Base-by-base conservation (phyloP, 2,888 invertebrate genomes). In the Agrotis clavis region DNA sequence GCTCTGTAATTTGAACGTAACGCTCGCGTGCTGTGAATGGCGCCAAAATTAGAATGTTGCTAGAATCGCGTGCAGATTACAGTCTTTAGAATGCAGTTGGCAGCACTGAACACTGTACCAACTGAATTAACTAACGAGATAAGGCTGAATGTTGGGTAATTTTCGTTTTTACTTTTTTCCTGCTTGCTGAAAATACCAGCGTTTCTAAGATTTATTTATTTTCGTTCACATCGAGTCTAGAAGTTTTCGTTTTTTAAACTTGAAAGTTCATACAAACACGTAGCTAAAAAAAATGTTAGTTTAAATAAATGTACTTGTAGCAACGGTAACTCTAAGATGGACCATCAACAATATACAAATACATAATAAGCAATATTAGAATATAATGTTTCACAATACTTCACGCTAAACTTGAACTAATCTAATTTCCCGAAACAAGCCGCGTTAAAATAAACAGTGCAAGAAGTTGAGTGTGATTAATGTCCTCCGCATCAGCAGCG, bases 1-100 rank as follows among this genome's bases (percentile, higher is more conserved):
- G 81, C 81, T 84, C 82, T 74, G 79, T 75, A 79, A 86, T 87
- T 86, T 82, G 75, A 87, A 80, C 75, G 70, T 68, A 78, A 74
- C 72, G 67, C 67, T 81, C 79, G 79, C 83, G 86, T 83, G 82
- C 68, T 72, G 50, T 81, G 82, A 84, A 85, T 81, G 77, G 69
- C 62, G 72, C 67, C 72, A 79, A 83, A 87, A 86, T 88, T 85
- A 82, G 88, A 86, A 88, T 84, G 85, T 87, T 87, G 83, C 79
- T 81, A 79, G 79, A 81, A 77, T 88, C 77, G 88, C 88, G 88
- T 86, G 88, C 85, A 83, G 83, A 87, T 86, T 87, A 82, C 64
- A 72, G 77, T 79, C 67, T 83, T 83, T 75, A 78, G 72, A 72
- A 85, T 82, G 78, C 77, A 83, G 82, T 82, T 81, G 77, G 82